Evolutionary conservation across 37 sponge, comb jelly and placozoan genomes (phyloP).

Genomic region (Axinella damicornis): DNA sequence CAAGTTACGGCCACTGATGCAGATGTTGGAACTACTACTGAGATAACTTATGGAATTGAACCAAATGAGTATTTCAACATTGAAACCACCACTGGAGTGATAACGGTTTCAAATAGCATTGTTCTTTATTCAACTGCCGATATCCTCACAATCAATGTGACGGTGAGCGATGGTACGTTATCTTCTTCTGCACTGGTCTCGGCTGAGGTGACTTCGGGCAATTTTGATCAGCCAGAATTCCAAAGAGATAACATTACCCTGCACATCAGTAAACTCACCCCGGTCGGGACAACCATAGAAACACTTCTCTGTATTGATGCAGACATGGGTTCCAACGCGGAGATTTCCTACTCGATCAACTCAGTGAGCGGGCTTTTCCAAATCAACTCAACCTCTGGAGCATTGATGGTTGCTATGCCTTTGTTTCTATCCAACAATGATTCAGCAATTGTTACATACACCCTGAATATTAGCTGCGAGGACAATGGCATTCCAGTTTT

Average conservation of each 20-base stretch:
- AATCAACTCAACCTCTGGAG: constrained; percentile 54
- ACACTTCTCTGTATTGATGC: constrained; percentile 60
- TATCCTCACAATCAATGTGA: neutral
- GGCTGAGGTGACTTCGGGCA: constrained; percentile 42
- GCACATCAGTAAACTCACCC: constrained; percentile 26
- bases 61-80: constrained; percentile 47
- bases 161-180: constrained; percentile 30
- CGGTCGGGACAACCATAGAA: constrained; percentile 32
- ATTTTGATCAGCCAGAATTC: constrained; percentile 51
- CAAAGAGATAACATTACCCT: neutral
- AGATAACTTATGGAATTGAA: constrained; percentile 26
- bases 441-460: neutral
- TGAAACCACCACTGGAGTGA: neutral
- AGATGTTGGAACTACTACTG: constrained; percentile 41
- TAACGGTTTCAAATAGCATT: constrained; percentile 34
- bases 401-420: constrained; percentile 11
- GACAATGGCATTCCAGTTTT: constrained; percentile 64
- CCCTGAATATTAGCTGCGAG: constrained; percentile 29
- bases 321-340: constrained; percentile 59
- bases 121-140: neutral
- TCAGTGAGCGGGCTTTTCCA: constrained; percentile 38
- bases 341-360: constrained; percentile 52
- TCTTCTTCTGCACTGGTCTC: neutral
- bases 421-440: constrained; percentile 42
- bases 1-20: constrained; percentile 47